phyloP scores from a whole-genome alignment of 2,888 invertebrate species.

The Callimorpha dominula region DNA sequence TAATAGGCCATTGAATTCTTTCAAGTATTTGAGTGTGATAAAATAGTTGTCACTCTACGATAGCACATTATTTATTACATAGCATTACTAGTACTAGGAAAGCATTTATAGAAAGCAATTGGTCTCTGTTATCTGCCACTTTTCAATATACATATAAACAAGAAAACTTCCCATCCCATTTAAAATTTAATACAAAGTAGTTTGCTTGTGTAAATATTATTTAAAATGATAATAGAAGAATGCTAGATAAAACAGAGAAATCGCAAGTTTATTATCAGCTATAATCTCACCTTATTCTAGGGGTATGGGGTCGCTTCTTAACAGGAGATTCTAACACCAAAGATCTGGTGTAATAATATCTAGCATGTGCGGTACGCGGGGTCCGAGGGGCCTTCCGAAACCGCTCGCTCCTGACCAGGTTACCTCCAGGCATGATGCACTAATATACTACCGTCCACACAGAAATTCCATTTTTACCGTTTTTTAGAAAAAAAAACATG shows the following conservation, averaged over 20 bases:
- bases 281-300: constrained; percentile 64
- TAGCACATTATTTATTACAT: neutral
- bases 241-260: neutral
- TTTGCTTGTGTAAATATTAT: neutral
- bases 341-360: constrained; percentile 75
- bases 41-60: too few species aligned
- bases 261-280: neutral
- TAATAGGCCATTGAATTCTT: neutral
- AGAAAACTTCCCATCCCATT: neutral
- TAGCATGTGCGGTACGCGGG: constrained; percentile 67
- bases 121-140: neutral
- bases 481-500: constrained; percentile 27
- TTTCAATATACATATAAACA: neutral
- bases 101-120: neutral
- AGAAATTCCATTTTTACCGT: constrained; percentile 45
- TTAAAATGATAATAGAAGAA: neutral
- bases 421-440: constrained; percentile 72
- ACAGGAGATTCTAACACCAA: constrained; percentile 62
- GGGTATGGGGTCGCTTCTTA: constrained; percentile 49
- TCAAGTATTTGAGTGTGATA: neutral
- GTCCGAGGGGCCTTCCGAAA: constrained; percentile 71
- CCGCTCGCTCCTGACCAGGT: constrained; percentile 66
- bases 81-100: neutral
- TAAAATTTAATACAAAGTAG: neutral
- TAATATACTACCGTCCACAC: constrained; percentile 61